Evolutionary conservation across 2,797 vertebrate species (phyloP).

Genomic region (Australoheros facetus): DNA sequence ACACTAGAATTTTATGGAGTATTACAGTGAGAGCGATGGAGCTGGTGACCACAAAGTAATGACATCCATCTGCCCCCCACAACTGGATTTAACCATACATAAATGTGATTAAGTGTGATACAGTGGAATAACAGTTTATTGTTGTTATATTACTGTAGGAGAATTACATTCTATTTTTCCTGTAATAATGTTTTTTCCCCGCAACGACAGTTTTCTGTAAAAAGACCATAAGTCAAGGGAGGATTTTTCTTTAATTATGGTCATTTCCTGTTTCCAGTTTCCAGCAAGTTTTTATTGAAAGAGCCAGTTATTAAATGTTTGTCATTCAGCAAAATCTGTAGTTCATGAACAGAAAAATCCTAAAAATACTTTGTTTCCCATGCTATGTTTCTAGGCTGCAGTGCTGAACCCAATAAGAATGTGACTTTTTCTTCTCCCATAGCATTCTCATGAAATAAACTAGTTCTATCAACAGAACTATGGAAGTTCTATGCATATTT

Average conservation of each 20-base stretch:
- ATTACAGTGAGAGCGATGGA: constrained; percentile 64
- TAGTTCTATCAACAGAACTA: constrained; percentile 16
- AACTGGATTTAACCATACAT: constrained; percentile 52
- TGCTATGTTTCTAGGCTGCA: constrained; percentile 3
- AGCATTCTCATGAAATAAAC: neutral
- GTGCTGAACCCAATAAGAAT: neutral
- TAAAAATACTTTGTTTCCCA: constrained; percentile 30
- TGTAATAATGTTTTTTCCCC: neutral
- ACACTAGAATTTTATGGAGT: constrained; percentile 72
- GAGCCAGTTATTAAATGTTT: constrained; percentile 32
- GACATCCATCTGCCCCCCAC: constrained; percentile 48
- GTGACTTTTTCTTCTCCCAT: neutral
- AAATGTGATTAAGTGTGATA: constrained; percentile 49
- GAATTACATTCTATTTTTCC: constrained; percentile 41
- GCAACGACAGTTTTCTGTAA: constrained; percentile 50
- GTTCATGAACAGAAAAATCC: constrained; percentile 19
- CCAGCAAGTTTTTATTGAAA: constrained; percentile 56
- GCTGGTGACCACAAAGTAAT: constrained; percentile 59
- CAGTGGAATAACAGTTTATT: constrained; percentile 49
- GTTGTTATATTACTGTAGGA: constrained; percentile 39
- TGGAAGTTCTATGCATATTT: constrained; percentile 14
- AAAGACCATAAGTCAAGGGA: constrained; percentile 38
- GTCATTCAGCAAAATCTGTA: constrained; percentile 35
- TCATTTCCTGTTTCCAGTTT: constrained; percentile 49
- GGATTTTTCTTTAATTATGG: constrained; percentile 16